Conservation (phyloP, 2,113 vertebrate species). For the Pycnonotus jocosus region DNA sequence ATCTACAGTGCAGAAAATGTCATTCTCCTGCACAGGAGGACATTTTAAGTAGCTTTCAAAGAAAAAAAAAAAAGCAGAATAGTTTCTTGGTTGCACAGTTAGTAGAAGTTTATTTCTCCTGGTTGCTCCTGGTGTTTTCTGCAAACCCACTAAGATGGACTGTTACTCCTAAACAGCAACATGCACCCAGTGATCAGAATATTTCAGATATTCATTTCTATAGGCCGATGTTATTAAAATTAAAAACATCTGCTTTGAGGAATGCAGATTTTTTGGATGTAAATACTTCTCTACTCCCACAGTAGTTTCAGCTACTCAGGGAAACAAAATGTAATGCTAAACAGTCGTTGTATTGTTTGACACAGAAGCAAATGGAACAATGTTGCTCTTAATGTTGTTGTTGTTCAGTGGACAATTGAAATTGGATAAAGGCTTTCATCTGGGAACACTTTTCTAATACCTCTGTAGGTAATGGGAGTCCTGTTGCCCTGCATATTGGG, state of each 20-base stretch:
- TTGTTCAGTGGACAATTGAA: conserved; percentile 65
- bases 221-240: conserved; percentile 65
- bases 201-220: conserved; percentile 62
- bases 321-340: conserved; percentile 36
- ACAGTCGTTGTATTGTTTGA: conserved; percentile 64
- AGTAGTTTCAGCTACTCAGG: conserved; percentile 38
- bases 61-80: neutral
- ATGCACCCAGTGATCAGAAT: conserved; percentile 28
- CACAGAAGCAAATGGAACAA: conserved; percentile 71
- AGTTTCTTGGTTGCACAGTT: neutral
- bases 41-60: conserved; percentile 23
- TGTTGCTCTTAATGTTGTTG: conserved; percentile 59
- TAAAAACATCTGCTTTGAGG: conserved; percentile 67
- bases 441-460: conserved; percentile 69
- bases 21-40: conserved; percentile 8
- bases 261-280: conserved; percentile 53
- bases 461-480: conserved; percentile 63
- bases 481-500: neutral
- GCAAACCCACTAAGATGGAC: neutral
- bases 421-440: conserved; percentile 75
- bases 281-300: conserved; percentile 57
- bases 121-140: conserved; percentile 28
- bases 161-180: conserved; percentile 9
- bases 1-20: neutral
- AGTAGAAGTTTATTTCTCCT: conserved; percentile 33